Base-by-base conservation (phyloP, 2,888 invertebrate genomes). In the Xanthorhoe spadicearia region DNA sequence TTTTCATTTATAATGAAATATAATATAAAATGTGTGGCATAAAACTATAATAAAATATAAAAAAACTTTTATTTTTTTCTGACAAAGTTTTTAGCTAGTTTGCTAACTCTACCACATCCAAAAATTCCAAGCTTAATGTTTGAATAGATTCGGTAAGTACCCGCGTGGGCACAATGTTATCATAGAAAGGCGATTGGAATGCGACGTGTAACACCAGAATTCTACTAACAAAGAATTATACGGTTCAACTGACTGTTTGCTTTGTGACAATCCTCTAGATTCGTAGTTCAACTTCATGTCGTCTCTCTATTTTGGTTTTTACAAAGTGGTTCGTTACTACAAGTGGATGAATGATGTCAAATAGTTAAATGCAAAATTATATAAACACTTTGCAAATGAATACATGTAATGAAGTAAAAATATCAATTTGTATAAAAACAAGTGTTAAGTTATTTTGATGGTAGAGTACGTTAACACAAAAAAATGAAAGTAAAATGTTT, bases 151-250 rank as follows among this genome's bases (percentile, higher is more conserved):
- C 82, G 78, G 82, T 79, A 77, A 71, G 70, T 64, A 72, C 63
- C 60, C 72, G 81, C 83, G 83, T 83, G 80, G 83, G 82, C 77
- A 66, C 71, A 48, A 68, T 88, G 84, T 89, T 89, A 81, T 89
- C 79, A 79, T 83, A 88, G 88, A 88, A 87, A 89, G 86, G 84
- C 83, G 79, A 78, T 79, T 79, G 87, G 84, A 86, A 87, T 85
- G 86, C 78, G 67, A 73, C 81, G 87, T 32, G 32, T 88, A 86
- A 88, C 84, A 89, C 89, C 83, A 84, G 88, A 83, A 85, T 85
- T 84, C 82, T 80, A 79, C 85, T 76, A 80, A 87, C 81, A 85
- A 87, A 86, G 68, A 77, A 82, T 82, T 80, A 77, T 75, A 67
- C 62, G 57, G 65, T 68, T 59, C 64, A 68, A 19, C 55, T 61